Evolutionary conservation across 2,113 vertebrate genomes (phyloP), one percentile per base, ranked within the genome.

Genomic region (Larimichthys crocea): DNA sequence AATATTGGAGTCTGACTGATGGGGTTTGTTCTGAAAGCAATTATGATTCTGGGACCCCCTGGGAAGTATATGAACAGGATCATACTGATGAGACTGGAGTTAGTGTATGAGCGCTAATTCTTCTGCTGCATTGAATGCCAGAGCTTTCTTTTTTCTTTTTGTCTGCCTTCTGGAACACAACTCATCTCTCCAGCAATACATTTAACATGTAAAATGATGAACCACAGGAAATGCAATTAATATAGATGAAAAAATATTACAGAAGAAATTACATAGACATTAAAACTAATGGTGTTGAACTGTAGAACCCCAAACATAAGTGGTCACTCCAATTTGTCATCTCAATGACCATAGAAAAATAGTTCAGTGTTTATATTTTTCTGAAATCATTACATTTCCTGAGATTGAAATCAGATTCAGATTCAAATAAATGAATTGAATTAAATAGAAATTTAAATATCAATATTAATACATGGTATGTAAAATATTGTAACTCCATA

Each of bases 81-180:
- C 73, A 87, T 63, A 59, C 80, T 90, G 84, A 90, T 89, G 82
- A 89, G 83, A 78, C 60, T 80, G 72, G 68, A 75, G 73, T 86
- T 56, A 15, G 50, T 44, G 55, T 80, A 78, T 82, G 67, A 77
- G 79, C 16, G 0, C 60, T 75, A 85, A 86, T 69, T 22, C 66
- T 80, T 26, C 72, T 55, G 35, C 73, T 62, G 52, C 20, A 63
- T 49, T 60, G 40, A 83, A 82, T 5, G 11, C 55, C 2, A 24
- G 16, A 0, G 9, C 26, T 42, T n/a, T 65, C 22, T 64, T 10
- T 5, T 3, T n/a, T 31, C 35, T 55, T 17, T 31, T 26, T 1
- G 14, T 50, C 26, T 70, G 11, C 3, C 16, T 35, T 52, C 19
- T n/a, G 26, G 35, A 35, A 35, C 35, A 35, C 7, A 35, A 35